Percentiles rank a stretch among this genome's conserved stretches.
These are phyloP conservation scores for Syrrhaptes paradoxus DNA, from an alignment of 2,113 vertebrate genomes.

Conservation along the genomic window DNA sequence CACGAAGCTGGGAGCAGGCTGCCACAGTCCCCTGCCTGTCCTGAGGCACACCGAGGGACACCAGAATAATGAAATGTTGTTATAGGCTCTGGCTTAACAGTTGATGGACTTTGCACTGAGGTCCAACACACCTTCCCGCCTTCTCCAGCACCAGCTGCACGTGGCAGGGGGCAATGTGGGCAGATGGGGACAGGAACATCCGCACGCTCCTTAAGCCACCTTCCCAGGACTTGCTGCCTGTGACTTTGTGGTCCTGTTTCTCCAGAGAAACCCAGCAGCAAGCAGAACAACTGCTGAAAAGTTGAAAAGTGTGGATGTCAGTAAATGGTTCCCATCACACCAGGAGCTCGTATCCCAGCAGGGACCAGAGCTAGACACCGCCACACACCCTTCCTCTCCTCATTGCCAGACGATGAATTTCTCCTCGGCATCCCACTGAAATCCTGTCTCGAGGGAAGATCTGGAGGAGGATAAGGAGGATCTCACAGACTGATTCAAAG, in stretches of 20 bases:
- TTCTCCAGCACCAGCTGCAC: background rate
- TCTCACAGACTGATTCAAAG: background rate
- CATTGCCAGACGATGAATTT: slow-evolving; percentile 1
- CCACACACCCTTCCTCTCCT: background rate
- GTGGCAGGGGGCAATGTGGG: fast-evolving
- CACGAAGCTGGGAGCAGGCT: background rate
- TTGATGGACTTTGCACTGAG: background rate
- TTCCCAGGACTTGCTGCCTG: background rate
- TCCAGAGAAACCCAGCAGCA: background rate
- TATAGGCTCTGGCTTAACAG: background rate
- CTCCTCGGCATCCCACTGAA: background rate
- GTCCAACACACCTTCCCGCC: background rate
- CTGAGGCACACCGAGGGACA: background rate
- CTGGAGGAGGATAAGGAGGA: background rate
- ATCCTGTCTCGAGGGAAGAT: background rate
- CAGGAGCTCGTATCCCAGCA: background rate
- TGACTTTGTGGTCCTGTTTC: background rate
- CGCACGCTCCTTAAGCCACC: background rate
- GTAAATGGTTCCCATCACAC: background rate
- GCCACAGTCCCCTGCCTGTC: background rate
- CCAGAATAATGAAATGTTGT: background rate
- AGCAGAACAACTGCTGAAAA: background rate
- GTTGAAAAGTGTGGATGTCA: background rate
- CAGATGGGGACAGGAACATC: background rate
- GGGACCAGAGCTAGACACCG: background rate